Evolutionary conservation across 2,888 invertebrate species (phyloP).

Genomic region (Agriotes lineatus): DNA sequence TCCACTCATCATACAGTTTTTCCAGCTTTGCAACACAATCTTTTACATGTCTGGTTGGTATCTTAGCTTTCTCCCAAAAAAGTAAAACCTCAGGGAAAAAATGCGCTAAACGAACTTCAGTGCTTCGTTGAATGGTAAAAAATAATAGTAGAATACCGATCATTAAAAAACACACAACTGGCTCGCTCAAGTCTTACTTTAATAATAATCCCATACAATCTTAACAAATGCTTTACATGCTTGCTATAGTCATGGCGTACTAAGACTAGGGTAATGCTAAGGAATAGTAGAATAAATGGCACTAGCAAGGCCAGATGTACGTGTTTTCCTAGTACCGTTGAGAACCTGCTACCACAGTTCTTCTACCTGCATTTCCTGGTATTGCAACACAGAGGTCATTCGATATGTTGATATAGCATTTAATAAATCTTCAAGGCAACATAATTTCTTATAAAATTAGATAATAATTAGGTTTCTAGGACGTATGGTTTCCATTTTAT

Average conservation of each 20-base stretch:
- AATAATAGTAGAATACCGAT: background rate
- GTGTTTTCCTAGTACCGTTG: constrained; percentile 3
- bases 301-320: background rate
- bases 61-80: too few relatives aligned
- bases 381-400: background rate
- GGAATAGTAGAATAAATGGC: background rate
- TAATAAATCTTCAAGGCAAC: too few relatives aligned
- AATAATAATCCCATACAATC: too few relatives aligned
- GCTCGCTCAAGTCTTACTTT: background rate
- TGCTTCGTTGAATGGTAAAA: background rate
- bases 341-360: too few relatives aligned
- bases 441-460: too few relatives aligned
- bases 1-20: too few relatives aligned
- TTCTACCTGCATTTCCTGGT: background rate
- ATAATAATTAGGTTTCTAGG: too few relatives aligned
- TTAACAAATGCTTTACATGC: too few relatives aligned
- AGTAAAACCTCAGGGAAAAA: background rate
- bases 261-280: background rate
- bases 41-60: background rate
- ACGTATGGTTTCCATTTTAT: too few relatives aligned
- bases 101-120: constrained; percentile 1
- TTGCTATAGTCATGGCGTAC: too few relatives aligned
- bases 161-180: background rate
- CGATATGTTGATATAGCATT: background rate
- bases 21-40: too few relatives aligned